Conservation (phyloP, 2,888 invertebrate genomes). For the Lasioglossum marginatum region DNA sequence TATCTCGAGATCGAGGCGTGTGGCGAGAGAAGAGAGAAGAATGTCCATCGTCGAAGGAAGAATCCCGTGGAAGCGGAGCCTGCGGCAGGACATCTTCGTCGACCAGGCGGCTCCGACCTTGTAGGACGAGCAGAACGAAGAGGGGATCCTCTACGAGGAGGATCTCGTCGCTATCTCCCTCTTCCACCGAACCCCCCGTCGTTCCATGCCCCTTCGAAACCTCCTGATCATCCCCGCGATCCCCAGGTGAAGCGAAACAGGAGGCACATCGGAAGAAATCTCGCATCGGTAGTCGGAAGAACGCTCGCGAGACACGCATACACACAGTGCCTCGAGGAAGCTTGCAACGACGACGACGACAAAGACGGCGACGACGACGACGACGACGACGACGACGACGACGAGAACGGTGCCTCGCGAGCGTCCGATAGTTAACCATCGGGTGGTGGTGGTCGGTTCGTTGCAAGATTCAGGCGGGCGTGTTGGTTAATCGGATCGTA, state of each 20-base stretch:
- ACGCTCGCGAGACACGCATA: neutral
- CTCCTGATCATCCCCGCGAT: slow-evolving; percentile 25
- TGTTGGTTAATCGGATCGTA: neutral
- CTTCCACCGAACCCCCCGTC: slow-evolving; percentile 48
- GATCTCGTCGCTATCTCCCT: slow-evolving; percentile 60
- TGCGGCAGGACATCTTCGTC: slow-evolving; percentile 85
- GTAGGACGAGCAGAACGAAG: slow-evolving; percentile 71
- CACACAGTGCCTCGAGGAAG: slow-evolving; percentile 21
- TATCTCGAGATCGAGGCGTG: slow-evolving; percentile 19
- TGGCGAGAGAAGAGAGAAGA: slow-evolving; percentile 52
- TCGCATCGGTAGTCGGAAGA: neutral
- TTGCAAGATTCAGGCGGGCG: neutral
- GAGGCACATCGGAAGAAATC: slow-evolving; percentile 10
- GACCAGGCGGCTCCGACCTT: slow-evolving; percentile 86
- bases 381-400: neutral
- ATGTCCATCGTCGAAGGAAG: slow-evolving; percentile 79
- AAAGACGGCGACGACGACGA: neutral
- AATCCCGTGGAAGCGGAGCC: slow-evolving; percentile 85
- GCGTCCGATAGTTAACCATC: slow-evolving; percentile 12
- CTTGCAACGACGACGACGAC: slow-evolving; percentile 18
- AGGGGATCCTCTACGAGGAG: slow-evolving; percentile 48
- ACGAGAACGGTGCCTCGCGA: slow-evolving; percentile 6
- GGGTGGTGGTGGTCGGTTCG: neutral
- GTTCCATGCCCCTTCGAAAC: slow-evolving; percentile 42
- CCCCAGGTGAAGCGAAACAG: slow-evolving; percentile 34